Conservation (phyloP, 92 coral and sea anemone species). For the Anthopleura xanthogrammica region DNA sequence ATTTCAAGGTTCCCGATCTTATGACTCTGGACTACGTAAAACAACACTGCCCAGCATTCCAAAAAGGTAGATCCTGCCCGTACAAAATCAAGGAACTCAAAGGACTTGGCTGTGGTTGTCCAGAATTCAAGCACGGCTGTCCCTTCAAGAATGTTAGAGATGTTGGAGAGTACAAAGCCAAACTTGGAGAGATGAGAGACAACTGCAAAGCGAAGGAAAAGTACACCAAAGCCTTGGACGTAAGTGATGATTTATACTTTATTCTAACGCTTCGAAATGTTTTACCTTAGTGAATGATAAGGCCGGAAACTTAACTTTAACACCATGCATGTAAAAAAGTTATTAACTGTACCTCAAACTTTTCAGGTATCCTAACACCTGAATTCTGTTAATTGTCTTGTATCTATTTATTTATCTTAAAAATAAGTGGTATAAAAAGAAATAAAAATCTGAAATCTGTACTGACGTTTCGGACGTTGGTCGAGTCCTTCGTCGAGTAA, state of each 20-base stretch:
- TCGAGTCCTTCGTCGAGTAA: too few species aligned
- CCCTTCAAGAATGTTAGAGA: constrained; percentile 31
- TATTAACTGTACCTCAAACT: too few species aligned
- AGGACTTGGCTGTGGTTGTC: constrained; percentile 30
- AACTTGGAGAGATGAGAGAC: constrained; percentile 37
- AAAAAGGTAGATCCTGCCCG: constrained; percentile 29
- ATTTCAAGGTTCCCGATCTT: constrained; percentile 2
- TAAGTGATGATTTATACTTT: background rate
- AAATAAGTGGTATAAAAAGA: too few species aligned
- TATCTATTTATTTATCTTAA: too few species aligned
- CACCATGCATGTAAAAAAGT: too few species aligned
- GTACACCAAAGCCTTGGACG: constrained; percentile 24
- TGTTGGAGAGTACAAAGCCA: constrained; percentile 33
- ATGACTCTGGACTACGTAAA: constrained; percentile 23
- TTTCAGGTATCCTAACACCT: too few species aligned
- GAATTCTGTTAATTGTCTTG: too few species aligned
- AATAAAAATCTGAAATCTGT: too few species aligned
- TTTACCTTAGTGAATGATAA: too few species aligned
- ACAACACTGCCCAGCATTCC: constrained; percentile 28
- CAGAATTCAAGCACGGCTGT: constrained; percentile 37
- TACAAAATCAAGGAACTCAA: constrained; percentile 17
- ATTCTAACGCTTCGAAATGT: too few species aligned
- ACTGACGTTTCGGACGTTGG: too few species aligned
- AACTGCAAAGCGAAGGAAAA: constrained; percentile 22
- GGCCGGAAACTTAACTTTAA: too few species aligned